phyloP scores from a whole-genome alignment of 2,113 vertebrate species.

The Vimba vimba region DNA sequence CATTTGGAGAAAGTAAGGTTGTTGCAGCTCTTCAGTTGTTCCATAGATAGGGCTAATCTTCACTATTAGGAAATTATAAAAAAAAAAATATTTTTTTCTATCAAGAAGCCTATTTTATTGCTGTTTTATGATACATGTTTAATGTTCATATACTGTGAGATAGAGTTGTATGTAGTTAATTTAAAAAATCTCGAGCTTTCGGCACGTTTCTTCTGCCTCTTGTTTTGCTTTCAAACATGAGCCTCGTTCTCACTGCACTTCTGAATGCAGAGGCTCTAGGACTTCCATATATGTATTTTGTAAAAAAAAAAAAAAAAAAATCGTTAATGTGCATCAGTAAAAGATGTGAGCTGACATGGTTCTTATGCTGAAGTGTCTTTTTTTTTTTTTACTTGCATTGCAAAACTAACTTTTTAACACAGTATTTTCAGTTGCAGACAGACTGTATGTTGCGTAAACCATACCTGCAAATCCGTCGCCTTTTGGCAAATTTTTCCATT shows the following conservation, averaged over 20 bases:
- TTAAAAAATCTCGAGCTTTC: slow-evolving; percentile 53
- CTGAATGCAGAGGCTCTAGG: slow-evolving; percentile 54
- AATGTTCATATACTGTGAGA: slow-evolving; percentile 66
- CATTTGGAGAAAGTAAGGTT: slow-evolving; percentile 9
- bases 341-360: slow-evolving; percentile 55
- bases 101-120: slow-evolving; percentile 64
- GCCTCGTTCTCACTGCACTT: slow-evolving; percentile 30
- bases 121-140: slow-evolving; percentile 67
- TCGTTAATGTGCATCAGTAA: slow-evolving; percentile 66
- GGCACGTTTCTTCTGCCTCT: slow-evolving; percentile 50
- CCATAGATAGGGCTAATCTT: slow-evolving; percentile 36
- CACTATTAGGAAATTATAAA: slow-evolving; percentile 35
- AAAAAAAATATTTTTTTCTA: slow-evolving; percentile 50
- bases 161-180: slow-evolving; percentile 66
- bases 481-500: no score
- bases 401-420: no score
- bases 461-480: no score
- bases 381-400: background rate
- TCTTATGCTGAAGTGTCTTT: slow-evolving; percentile 45
- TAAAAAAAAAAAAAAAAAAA: slow-evolving; percentile 56
- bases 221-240: slow-evolving; percentile 38
- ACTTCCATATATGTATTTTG: slow-evolving; percentile 65
- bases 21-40: slow-evolving; percentile 28
- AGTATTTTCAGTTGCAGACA: no score
- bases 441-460: no score